A percentile compares a stretch with the other conserved stretches of the same genome.
Evolutionary conservation across 2,797 vertebrate species (phyloP).

Genomic region (Catostomus latipinnis): DNA sequence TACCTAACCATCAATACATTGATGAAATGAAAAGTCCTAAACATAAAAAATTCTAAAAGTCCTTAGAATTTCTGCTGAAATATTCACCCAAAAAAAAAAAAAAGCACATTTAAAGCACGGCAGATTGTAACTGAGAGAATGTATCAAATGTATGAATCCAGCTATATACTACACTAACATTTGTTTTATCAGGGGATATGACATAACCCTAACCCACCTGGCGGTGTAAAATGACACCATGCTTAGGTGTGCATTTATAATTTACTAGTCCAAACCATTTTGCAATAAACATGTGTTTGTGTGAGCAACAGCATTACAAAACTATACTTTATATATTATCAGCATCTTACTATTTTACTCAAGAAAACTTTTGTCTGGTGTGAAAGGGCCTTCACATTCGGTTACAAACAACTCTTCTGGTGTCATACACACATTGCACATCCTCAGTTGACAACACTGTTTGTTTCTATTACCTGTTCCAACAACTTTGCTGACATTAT

Average conservation of each 20-base stretch:
- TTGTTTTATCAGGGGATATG: slow-evolving; percentile 21
- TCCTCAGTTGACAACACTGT: background rate
- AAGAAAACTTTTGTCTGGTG: too few relatives aligned
- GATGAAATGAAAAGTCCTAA: too few relatives aligned
- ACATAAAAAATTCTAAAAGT: too few relatives aligned
- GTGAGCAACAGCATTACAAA: slow-evolving; percentile 18
- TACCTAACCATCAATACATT: too few relatives aligned
- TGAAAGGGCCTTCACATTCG: background rate
- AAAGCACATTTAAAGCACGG: too few relatives aligned
- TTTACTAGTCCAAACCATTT: slow-evolving; percentile 45
- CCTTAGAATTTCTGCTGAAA: too few relatives aligned
- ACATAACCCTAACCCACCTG: slow-evolving; percentile 40
- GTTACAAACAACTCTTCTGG: slow-evolving; percentile 4
- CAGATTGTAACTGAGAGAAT: background rate
- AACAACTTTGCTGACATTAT: too few relatives aligned
- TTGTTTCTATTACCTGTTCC: too few relatives aligned
- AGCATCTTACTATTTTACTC: background rate
- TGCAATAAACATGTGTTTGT: background rate
- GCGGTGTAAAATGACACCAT: slow-evolving; percentile 29
- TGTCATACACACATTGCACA: background rate
- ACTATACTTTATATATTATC: background rate
- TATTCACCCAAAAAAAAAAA: too few relatives aligned
- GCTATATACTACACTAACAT: slow-evolving; percentile 12
- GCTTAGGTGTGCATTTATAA: slow-evolving; percentile 43
- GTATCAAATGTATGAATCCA: slow-evolving; percentile 8